Percentiles rank a stretch among this genome's conserved stretches.
Evolutionary conservation across 2,113 vertebrate genomes (phyloP).

Genomic region (Gymnocephalus cernua): DNA sequence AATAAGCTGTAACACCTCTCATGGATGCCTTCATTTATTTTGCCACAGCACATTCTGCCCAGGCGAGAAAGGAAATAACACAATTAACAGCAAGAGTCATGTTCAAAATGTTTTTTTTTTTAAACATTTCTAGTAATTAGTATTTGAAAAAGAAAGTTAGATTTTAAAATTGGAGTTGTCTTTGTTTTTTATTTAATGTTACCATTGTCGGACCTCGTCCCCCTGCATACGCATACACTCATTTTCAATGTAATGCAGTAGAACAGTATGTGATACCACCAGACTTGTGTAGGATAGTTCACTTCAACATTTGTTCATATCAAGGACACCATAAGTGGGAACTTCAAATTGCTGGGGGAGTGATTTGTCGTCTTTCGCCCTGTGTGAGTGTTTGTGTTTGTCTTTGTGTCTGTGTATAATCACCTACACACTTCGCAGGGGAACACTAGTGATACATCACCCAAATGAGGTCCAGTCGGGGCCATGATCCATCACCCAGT

Average conservation of each 20-base stretch:
- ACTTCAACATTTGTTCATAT: constrained; percentile 29
- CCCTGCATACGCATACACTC: neutral
- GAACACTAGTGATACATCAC: constrained; percentile 79
- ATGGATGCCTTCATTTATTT: constrained; percentile 81
- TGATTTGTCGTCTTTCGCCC: constrained; percentile 62
- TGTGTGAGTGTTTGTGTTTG: constrained; percentile 75
- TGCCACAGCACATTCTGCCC: constrained; percentile 57
- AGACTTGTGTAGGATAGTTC: neutral
- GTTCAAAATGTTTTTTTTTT: constrained; percentile 3
- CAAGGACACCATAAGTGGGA: constrained; percentile 50
- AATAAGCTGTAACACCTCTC: constrained; percentile 83
- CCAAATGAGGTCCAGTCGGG: constrained; percentile 80
- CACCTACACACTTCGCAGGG: constrained; percentile 76
- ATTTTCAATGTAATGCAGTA: neutral
- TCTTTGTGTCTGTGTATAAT: constrained; percentile 79
- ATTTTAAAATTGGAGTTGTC: constrained; percentile 4
- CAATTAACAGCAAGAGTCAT: constrained; percentile 59
- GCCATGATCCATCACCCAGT: constrained; percentile 79
- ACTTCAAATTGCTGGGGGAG: constrained; percentile 40
- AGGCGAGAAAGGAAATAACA: constrained; percentile 48
- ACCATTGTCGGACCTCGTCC: neutral
- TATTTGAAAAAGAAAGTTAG: neutral
- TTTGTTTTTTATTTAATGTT: neutral
- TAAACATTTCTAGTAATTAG: neutral
- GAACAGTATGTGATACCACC: neutral